Percentiles rank a stretch among this genome's conserved stretches.
phyloP scores from a whole-genome alignment of 2,113 vertebrate species.

The Mionectes macconnelli region DNA sequence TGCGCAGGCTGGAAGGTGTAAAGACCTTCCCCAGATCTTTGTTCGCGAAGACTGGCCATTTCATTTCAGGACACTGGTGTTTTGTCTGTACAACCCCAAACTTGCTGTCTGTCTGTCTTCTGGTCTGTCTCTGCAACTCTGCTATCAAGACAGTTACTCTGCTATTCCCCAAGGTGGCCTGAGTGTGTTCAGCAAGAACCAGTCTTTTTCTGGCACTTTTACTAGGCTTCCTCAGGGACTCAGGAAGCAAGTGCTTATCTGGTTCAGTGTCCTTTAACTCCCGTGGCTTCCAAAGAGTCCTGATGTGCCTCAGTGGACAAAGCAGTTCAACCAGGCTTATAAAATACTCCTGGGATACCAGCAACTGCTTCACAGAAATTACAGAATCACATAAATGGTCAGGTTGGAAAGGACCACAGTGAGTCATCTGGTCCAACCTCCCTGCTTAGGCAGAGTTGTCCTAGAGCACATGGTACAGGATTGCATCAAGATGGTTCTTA shows the following conservation, averaged over 20 bases:
- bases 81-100: conserved; percentile 2
- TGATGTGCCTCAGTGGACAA: neutral
- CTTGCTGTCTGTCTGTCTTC: neutral
- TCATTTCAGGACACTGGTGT: conserved; percentile 8
- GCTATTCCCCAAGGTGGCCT: neutral
- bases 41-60: too few species aligned
- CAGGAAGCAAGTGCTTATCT: neutral
- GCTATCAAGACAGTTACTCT: accelerated
- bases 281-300: neutral
- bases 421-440: neutral
- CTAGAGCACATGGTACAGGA: too few species aligned
- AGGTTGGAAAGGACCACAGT: neutral
- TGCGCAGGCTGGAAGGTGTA: too few species aligned
- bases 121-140: neutral
- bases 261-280: neutral
- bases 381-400: neutral
- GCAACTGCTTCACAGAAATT: neutral
- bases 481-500: too few species aligned
- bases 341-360: neutral
- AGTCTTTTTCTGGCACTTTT: neutral
- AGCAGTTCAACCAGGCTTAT: neutral
- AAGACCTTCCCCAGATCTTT: too few species aligned
- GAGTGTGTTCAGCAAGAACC: accelerated
- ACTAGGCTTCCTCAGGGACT: neutral
- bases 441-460: neutral